phyloP scores from a whole-genome alignment of 1,140 invertebrate species.

The Sesamia nonagrioides region DNA sequence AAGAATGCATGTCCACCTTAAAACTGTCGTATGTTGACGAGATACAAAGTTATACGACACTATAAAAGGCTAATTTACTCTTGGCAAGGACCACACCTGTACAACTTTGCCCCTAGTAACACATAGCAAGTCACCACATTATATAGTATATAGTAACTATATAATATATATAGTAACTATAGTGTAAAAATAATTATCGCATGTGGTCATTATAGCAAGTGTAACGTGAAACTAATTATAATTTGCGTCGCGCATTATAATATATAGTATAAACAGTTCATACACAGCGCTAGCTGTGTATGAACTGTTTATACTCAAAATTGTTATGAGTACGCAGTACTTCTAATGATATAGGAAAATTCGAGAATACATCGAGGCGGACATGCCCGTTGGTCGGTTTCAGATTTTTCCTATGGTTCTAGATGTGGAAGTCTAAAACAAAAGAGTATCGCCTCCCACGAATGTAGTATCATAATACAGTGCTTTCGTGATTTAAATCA shows the following conservation, averaged over 20 bases:
- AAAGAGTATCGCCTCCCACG: no score
- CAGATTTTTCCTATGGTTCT: no score
- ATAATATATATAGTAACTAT: no score
- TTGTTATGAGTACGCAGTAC: neutral
- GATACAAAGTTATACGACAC: neutral
- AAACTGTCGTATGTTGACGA: neutral
- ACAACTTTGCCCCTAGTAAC: neutral
- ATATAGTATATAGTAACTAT: no score
- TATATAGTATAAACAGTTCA: no score
- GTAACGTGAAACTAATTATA: conserved; percentile 21
- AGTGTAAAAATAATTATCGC: conserved; percentile 13
- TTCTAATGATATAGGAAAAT: no score
- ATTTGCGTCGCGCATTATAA: neutral
- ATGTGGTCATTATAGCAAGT: neutral
- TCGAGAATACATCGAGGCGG: no score
- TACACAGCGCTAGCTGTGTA: neutral
- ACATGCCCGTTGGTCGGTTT: no score
- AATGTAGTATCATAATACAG: neutral
- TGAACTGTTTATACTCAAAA: neutral
- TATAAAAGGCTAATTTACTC: conserved; percentile 6
- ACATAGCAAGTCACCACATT: neutral
- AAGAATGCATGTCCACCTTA: neutral
- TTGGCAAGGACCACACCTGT: neutral
- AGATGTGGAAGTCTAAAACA: no score
- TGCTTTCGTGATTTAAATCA: neutral